These are phyloP conservation scores for Microplitis deprimator DNA, from an alignment of 2,888 invertebrate genomes.

Conservation along the genomic window DNA sequence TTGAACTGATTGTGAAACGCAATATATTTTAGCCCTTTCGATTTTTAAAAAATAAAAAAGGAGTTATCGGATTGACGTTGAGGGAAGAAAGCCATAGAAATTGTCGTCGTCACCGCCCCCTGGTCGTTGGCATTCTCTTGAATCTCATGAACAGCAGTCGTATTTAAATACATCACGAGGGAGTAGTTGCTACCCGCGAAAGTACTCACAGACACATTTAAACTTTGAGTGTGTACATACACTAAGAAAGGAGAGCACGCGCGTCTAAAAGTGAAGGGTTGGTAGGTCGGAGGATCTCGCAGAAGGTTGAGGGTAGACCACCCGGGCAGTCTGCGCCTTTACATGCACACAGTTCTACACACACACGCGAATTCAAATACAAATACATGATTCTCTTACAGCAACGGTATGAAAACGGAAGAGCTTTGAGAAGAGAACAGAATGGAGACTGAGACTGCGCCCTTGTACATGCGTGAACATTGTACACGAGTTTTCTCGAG, in stretches of 20 bases:
- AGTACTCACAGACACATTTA: not conserved
- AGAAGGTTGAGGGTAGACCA: conserved; percentile 6
- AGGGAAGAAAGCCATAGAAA: not conserved
- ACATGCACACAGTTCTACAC: conserved; percentile 36
- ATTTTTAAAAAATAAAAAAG: too few species aligned
- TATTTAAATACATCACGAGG: not conserved
- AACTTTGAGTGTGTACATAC: not conserved
- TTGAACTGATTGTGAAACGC: too few species aligned
- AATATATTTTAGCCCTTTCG: too few species aligned
- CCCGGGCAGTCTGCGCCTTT: conserved; percentile 39
- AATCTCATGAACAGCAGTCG: conserved; percentile 6
- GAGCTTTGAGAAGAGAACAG: not conserved
- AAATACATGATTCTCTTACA: not conserved
- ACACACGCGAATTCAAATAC: conserved; percentile 14
- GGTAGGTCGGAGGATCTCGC: conserved; percentile 38
- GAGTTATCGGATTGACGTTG: too few species aligned
- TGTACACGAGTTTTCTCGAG: not conserved
- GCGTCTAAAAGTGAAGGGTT: conserved; percentile 46
- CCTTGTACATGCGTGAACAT: conserved; percentile 24
- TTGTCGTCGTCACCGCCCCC: not conserved
- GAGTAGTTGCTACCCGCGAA: conserved; percentile 45
- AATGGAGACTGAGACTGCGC: conserved; percentile 8
- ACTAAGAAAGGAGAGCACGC: conserved; percentile 8
- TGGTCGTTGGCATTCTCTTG: not conserved
- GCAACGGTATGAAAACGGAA: conserved; percentile 30